Conservation (phyloP, 2,888 invertebrate species). For the Litoditis marina region DNA sequence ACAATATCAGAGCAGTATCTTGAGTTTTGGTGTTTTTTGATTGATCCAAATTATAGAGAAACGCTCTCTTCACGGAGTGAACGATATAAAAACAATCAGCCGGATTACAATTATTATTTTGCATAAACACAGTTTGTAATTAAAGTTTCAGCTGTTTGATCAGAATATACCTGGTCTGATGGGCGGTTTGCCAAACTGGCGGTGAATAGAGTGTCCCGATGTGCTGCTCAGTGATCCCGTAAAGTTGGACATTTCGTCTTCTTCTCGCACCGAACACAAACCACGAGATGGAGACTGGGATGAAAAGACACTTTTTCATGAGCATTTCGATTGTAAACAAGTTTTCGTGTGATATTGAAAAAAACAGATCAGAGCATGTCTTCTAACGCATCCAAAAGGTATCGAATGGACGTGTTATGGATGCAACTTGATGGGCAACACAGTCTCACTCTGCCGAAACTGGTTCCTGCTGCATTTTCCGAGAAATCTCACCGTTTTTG, state of each 20-base stretch:
- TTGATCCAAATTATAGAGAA: too few species aligned
- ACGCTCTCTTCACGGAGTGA: too few species aligned
- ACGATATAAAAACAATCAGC: too few species aligned
- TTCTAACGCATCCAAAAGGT: too few species aligned
- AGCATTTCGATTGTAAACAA: too few species aligned
- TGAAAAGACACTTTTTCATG: not conserved
- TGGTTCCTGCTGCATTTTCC: too few species aligned
- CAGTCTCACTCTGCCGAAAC: not conserved
- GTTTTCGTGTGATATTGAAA: too few species aligned
- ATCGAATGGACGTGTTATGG: conserved; percentile 9
- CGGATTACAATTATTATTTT: too few species aligned
- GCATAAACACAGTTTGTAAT: not conserved
- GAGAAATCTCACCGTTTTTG: conserved; percentile 14
- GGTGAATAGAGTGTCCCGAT: conserved; percentile 7
- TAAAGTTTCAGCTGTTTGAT: not conserved
- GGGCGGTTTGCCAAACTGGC: conserved; percentile 6
- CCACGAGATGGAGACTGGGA: conserved; percentile 22
- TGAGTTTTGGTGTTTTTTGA: too few species aligned
- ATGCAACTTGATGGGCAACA: conserved; percentile 18
- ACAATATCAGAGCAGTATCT: too few species aligned
- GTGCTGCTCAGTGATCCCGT: conserved; percentile 24
- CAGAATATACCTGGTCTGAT: not conserved
- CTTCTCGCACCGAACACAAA: conserved; percentile 45
- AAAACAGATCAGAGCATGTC: too few species aligned
- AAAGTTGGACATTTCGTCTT: conserved; percentile 46